Evolutionary conservation across 2,113 vertebrate species (phyloP).

Genomic region (Salvator merianae): DNA sequence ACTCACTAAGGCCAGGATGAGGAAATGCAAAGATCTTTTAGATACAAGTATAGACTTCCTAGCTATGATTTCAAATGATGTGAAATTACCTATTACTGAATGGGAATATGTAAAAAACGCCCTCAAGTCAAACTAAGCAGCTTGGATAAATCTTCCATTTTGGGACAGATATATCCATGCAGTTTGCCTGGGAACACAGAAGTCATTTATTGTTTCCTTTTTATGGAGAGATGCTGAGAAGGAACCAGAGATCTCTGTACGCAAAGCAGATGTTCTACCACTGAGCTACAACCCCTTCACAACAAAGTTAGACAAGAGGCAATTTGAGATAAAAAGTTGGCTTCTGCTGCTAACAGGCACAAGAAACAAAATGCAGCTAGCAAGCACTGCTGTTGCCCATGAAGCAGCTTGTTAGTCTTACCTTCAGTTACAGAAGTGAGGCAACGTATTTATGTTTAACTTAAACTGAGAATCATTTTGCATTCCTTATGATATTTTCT

Average conservation of each 20-base stretch:
- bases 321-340: neutral
- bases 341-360: conserved; percentile 28
- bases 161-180: too few species aligned
- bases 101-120: neutral
- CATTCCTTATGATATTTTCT: conserved; percentile 2
- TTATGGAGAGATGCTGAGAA: too few species aligned
- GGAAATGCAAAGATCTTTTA: neutral
- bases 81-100: neutral
- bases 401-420: conserved; percentile 49
- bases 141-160: neutral
- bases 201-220: too few species aligned
- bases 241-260: too few species aligned
- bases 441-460: neutral
- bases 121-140: too few species aligned
- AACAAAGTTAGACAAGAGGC: neutral
- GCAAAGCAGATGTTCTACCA: too few species aligned
- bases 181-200: too few species aligned
- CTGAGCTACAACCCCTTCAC: too few species aligned
- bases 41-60: neutral
- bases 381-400: conserved; percentile 27
- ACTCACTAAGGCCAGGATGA: too few species aligned
- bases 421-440: conserved; percentile 32
- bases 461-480: conserved; percentile 18
- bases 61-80: neutral
- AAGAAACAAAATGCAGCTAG: neutral